phyloP scores from a whole-genome alignment of 2,113 vertebrate genomes.

The Henicopernis longicauda region DNA sequence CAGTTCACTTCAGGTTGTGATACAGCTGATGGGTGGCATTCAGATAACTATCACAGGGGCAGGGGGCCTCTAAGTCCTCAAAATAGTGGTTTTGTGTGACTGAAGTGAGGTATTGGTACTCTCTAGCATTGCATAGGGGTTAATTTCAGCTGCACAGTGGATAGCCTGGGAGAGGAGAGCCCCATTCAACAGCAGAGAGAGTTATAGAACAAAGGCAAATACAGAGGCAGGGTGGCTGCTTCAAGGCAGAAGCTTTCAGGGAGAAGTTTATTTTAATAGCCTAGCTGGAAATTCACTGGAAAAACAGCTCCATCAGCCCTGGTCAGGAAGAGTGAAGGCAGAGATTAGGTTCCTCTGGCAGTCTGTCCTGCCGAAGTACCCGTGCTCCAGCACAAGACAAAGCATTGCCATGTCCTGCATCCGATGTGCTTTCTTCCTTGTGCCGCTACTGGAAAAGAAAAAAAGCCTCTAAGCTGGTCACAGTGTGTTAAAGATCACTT shows the following conservation, averaged over 20 bases:
- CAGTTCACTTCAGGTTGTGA: not conserved
- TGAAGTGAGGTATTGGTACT: not conserved
- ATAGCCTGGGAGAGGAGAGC: not conserved
- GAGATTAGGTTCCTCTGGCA: not conserved
- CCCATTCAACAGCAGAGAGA: not conserved
- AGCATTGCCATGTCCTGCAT: rapidly evolving
- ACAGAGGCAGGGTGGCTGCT: not conserved
- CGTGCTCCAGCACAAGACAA: not conserved
- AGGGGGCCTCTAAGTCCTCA: not conserved
- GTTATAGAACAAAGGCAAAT: not conserved
- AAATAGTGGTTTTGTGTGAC: not conserved
- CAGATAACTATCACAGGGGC: not conserved
- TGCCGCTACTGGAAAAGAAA: not conserved
- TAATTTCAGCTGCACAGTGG: not conserved
- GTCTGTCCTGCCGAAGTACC: not conserved
- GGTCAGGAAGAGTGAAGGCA: not conserved
- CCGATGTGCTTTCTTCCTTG: not conserved
- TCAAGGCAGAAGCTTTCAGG: not conserved
- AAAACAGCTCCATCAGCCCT: not conserved
- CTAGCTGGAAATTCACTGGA: conserved; percentile 8
- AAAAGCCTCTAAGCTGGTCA: not conserved
- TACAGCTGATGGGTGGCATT: not conserved
- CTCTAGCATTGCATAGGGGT: not conserved
- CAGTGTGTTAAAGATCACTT: not conserved
- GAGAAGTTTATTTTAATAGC: not conserved